Conservation (phyloP, 2,113 vertebrate genomes). For the Takifugu bimaculatus region DNA sequence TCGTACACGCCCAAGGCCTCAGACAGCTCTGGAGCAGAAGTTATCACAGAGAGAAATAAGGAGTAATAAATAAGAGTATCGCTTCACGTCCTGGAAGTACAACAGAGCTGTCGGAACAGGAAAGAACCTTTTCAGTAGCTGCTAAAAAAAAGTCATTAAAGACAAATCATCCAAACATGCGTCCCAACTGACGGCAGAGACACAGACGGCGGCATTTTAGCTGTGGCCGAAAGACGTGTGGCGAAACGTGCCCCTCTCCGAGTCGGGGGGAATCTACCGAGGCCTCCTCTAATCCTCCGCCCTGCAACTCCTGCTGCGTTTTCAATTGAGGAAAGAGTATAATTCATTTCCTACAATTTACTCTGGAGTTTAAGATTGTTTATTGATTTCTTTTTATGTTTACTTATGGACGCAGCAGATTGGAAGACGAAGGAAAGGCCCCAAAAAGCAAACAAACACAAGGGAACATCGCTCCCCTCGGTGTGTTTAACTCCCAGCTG, state of each 20-base stretch:
- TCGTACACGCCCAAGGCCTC: neutral
- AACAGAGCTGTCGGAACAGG: neutral
- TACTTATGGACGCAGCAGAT: conserved; percentile 75
- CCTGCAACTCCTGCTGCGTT: conserved; percentile 66
- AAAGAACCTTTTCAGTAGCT: conserved; percentile 55
- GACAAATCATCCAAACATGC: conserved; percentile 61
- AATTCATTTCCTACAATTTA: conserved; percentile 79
- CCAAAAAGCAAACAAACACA: conserved; percentile 67
- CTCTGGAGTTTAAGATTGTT: conserved; percentile 86
- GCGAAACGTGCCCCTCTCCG: conserved; percentile 66
- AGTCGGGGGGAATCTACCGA: conserved; percentile 66
- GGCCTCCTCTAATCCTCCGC: conserved; percentile 69
- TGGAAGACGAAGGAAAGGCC: conserved; percentile 20
- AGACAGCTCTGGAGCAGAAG: neutral
- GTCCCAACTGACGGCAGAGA: conserved; percentile 58
- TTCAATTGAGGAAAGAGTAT: conserved; percentile 76
- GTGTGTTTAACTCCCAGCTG: conserved; percentile 63
- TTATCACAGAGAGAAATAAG: conserved; percentile 23
- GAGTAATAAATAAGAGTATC: conserved; percentile 30
- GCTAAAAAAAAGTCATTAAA: conserved; percentile 55
- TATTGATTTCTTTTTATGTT: conserved; percentile 90
- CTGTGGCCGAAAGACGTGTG: conserved; percentile 60
- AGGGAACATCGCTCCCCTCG: conserved; percentile 45
- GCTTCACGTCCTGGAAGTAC: conserved; percentile 25
- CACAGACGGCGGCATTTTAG: conserved; percentile 66